A percentile compares a stretch with the other conserved stretches of the same genome.
These are phyloP conservation scores for Macroglossus sobrinus DNA, from an alignment of 2,113 vertebrate genomes.

Conservation along the genomic window DNA sequence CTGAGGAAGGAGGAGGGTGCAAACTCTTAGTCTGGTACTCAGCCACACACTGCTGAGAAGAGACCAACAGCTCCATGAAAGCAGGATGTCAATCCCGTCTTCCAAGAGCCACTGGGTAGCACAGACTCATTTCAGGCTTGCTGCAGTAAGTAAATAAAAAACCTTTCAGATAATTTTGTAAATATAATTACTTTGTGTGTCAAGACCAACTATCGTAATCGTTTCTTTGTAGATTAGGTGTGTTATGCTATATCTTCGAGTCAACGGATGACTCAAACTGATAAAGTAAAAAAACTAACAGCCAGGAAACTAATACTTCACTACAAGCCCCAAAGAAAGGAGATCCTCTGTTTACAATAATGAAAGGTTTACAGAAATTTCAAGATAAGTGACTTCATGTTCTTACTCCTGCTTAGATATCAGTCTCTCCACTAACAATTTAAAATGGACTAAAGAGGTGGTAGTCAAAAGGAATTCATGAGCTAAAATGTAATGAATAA, in stretches of 20 bases:
- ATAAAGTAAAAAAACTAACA: not conserved
- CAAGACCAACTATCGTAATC: not conserved
- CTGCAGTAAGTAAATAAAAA: not conserved
- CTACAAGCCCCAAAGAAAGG: not conserved
- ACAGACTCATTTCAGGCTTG: not conserved
- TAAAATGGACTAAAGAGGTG: slow-evolving; percentile 37
- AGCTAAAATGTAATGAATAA: slow-evolving; percentile 51
- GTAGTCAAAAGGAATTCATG: not conserved
- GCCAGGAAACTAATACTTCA: slow-evolving; percentile 19
- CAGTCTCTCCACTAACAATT: not conserved
- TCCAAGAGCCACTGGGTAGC: not conserved
- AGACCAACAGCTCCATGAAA: not conserved
- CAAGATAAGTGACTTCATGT: slow-evolving; percentile 50
- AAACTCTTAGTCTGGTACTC: not conserved
- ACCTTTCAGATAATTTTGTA: not conserved
- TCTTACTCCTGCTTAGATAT: slow-evolving; percentile 23
- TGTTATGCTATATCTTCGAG: slow-evolving; percentile 12
- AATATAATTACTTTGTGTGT: not conserved
- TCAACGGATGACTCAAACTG: slow-evolving; percentile 20
- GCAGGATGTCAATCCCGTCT: not conserved
- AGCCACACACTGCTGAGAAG: not conserved
- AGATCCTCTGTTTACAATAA: slow-evolving; percentile 48
- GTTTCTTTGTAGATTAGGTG: not conserved
- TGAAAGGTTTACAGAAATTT: slow-evolving; percentile 47
- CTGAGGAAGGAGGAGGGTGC: not conserved